Percentiles rank a stretch among this genome's conserved stretches.
phyloP scores from a whole-genome alignment of 2,113 vertebrate species.

The Hystrix brachyura region DNA sequence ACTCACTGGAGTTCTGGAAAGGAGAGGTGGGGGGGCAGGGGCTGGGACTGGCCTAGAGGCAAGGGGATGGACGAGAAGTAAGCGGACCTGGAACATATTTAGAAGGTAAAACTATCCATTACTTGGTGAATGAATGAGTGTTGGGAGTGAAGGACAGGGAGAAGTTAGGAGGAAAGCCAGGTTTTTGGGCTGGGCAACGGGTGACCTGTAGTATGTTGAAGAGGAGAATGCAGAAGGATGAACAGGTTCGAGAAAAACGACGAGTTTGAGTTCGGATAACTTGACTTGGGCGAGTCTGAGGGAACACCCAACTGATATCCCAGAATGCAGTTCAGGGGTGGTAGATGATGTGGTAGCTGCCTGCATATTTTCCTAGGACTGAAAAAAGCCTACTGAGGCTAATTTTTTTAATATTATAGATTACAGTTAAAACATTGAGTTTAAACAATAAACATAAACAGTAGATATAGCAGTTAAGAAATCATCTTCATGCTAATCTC shows the following conservation, averaged over 20 bases:
- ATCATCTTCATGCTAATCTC: neutral
- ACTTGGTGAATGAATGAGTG: neutral
- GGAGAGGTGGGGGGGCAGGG: neutral
- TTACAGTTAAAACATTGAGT: neutral
- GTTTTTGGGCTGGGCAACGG: neutral
- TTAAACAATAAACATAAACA: neutral
- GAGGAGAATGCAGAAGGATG: neutral
- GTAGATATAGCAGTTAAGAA: neutral
- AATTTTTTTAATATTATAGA: neutral
- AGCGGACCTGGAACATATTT: neutral
- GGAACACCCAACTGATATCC: neutral
- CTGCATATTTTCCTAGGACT: neutral
- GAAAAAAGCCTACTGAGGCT: neutral
- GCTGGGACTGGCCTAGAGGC: neutral
- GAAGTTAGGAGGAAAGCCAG: neutral
- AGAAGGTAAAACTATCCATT: neutral
- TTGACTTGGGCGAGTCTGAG: neutral
- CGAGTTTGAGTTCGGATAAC: neutral
- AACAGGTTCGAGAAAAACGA: neutral
- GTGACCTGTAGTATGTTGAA: neutral
- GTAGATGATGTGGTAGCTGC: neutral
- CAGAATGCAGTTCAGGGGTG: neutral
- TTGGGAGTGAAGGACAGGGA: neutral
- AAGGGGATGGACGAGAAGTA: neutral
- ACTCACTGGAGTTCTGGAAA: too few species aligned